These are phyloP conservation scores for Sebastes miniatus DNA, from an alignment of 2,797 vertebrate species.

Conservation along the genomic window DNA sequence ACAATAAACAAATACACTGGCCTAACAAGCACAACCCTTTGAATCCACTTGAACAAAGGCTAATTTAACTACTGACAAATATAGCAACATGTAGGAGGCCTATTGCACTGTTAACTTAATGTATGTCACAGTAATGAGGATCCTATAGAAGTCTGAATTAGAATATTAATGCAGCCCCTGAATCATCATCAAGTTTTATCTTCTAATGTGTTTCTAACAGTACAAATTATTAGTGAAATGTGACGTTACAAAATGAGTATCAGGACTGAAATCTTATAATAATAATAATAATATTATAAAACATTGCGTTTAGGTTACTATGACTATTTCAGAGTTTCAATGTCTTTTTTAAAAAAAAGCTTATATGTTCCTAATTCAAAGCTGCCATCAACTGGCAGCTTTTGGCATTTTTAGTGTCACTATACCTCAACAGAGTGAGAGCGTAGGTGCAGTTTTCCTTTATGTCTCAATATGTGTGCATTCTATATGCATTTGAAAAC, in stretches of 20 bases:
- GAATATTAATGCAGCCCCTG: not conserved
- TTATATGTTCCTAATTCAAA: slow-evolving; percentile 31
- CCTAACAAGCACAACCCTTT: not conserved
- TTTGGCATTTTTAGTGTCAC: slow-evolving; percentile 1
- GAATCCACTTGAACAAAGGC: not conserved
- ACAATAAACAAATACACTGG: not conserved
- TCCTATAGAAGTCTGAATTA: not conserved
- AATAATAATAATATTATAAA: not conserved
- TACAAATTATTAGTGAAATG: not conserved
- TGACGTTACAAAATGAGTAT: not conserved
- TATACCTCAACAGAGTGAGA: not conserved
- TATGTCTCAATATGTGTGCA: not conserved
- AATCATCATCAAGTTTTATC: not conserved
- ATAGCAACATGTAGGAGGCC: not conserved
- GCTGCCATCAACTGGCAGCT: slow-evolving; percentile 44
- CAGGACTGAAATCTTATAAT: not conserved
- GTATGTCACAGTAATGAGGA: slow-evolving; percentile 1
- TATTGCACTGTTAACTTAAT: not conserved
- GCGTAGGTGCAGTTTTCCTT: not conserved
- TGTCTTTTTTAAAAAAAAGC: not conserved
- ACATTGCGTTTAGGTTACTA: not conserved
- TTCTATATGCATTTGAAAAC: slow-evolving; percentile 7
- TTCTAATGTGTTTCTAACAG: not conserved
- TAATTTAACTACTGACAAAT: not conserved
- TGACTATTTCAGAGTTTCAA: not conserved